Evolutionary conservation across 2,888 invertebrate species (phyloP).

Genomic region (Charanyca ferruginea): DNA sequence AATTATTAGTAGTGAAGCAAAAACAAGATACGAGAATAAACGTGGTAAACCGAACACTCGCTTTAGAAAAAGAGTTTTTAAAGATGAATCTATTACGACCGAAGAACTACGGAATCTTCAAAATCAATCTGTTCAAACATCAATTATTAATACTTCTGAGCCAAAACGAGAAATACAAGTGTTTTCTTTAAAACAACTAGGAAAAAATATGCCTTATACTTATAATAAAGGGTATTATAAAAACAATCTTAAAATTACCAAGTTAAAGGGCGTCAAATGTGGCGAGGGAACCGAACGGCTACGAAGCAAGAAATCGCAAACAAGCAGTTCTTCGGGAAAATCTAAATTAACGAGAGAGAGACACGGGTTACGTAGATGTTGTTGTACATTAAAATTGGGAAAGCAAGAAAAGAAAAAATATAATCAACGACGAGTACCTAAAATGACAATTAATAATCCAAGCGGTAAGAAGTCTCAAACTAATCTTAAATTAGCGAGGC

Average conservation of each 20-base stretch:
- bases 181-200: not conserved
- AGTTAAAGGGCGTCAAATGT: not conserved
- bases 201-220: not conserved
- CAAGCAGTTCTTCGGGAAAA: conserved; percentile 53
- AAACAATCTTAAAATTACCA: conserved; percentile 6
- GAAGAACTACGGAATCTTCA: conserved; percentile 4
- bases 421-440: conserved; percentile 29
- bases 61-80: not conserved
- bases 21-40: not conserved
- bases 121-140: conserved; percentile 26
- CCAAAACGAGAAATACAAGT: conserved; percentile 7
- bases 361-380: conserved; percentile 68
- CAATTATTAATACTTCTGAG: not conserved
- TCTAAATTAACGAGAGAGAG: conserved; percentile 59
- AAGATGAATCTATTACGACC: conserved; percentile 13
- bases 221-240: not conserved
- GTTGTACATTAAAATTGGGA: conserved; percentile 71
- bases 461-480: conserved; percentile 2
- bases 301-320: conserved; percentile 60
- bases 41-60: not conserved
- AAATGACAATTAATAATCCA: conserved; percentile 38
- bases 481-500: not conserved
- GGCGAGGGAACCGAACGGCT: not conserved
- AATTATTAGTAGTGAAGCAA: conserved; percentile 2
- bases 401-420: conserved; percentile 49